Conservation (phyloP, 2,888 invertebrate genomes). For the Nomada ruficornis region DNA sequence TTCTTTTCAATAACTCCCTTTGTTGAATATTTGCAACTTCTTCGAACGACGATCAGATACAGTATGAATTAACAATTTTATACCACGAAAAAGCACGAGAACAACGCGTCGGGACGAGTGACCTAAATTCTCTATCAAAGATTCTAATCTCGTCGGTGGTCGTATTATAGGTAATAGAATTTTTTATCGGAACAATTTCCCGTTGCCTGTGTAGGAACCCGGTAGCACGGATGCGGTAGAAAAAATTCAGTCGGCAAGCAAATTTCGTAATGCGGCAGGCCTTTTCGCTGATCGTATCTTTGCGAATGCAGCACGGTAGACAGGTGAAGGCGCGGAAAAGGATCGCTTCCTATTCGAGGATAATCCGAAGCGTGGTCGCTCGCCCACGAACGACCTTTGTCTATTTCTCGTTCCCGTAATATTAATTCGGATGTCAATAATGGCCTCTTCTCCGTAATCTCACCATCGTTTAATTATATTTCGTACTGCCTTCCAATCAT, state of each 20-base stretch:
- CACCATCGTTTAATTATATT: conserved; percentile 26
- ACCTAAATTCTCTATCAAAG: conserved; percentile 42
- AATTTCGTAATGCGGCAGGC: conserved; percentile 49
- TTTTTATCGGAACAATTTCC: conserved; percentile 54
- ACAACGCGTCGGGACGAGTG: conserved; percentile 2
- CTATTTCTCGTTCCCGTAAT: neutral
- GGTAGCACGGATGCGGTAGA: conserved; percentile 15
- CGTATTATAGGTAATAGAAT: conserved; percentile 54
- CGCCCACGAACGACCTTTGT: conserved; percentile 43
- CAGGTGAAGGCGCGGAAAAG: conserved; percentile 43
- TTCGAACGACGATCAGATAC: neutral
- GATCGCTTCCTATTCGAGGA: conserved; percentile 53
- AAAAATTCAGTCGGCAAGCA: conserved; percentile 38
- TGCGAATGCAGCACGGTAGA: conserved; percentile 35
- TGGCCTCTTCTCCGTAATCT: conserved; percentile 13
- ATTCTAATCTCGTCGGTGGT: conserved; percentile 31
- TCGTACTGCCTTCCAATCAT: neutral
- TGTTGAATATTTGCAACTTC: neutral
- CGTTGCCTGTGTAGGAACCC: conserved; percentile 4
- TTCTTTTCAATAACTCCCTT: neutral
- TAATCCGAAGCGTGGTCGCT: conserved; percentile 36
- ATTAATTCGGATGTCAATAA: conserved; percentile 7
- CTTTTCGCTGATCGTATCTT: conserved; percentile 56
- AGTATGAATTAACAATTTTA: too few species aligned
- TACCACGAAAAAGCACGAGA: neutral